Evolutionary conservation across 37 sponge, comb jelly and placozoan species (phyloP), one percentile per base, ranked within the genome.

Genomic region (Corticium candelabrum): DNA sequence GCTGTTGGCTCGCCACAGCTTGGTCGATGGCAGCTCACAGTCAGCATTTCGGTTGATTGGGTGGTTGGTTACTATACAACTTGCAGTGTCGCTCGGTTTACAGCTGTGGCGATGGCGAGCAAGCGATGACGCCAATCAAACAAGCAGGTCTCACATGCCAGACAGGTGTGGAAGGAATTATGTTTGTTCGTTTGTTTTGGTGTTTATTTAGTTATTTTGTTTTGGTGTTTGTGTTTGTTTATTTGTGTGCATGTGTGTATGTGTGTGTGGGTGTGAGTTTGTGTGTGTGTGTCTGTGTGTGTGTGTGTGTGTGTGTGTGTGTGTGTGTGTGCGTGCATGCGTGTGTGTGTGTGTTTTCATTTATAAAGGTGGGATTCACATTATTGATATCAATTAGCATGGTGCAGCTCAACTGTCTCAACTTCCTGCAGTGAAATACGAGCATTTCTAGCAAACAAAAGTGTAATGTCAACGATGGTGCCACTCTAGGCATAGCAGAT

Each of bases 181-280:
- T 43, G 56, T 43, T 4, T 43, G 56, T 43, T 5, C 11, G 56
- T 43, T n/a, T n/a, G n/a, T n/a, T n/a, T n/a, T n/a, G n/a, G n/a
- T n/a, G n/a, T n/a, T n/a, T n/a, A n/a, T n/a, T n/a, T n/a, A n/a
- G n/a, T n/a, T n/a, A n/a, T n/a, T n/a, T n/a, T n/a, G n/a, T n/a
- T n/a, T n/a, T n/a, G n/a, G 56, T 43, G 56, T 43, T 5, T 43
- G 56, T 43, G 56, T 43, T 21, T 77, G 68, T 78, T 67, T 78
- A 68, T 78, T 32, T 74, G 75, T 74, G 75, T 74, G 75, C 35
- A 35, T 74, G 75, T 74, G 75, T 3, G 40, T 34, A 71, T 37
- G 76, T 76, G 40, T 39, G 79, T 68, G 37, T 73, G 35, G 35
- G 35, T 29, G 68, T 41, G 57, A 40, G 38, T 29, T 71, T 4